Evolutionary conservation across 2,888 invertebrate genomes (phyloP).

Genomic region (Drepanosiphum platanoidis): DNA sequence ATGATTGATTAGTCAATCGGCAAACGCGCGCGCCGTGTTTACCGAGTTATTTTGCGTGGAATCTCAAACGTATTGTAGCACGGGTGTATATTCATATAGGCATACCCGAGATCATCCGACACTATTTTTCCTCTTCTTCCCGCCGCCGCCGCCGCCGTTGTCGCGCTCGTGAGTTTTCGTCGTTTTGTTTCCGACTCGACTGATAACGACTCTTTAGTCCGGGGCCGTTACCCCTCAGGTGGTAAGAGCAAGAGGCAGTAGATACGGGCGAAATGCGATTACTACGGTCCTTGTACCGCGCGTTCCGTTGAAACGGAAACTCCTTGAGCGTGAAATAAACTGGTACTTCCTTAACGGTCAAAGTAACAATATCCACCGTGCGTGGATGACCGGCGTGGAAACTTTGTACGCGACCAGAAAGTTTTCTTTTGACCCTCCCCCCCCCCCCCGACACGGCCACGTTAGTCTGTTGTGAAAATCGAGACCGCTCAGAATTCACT

Average conservation of each 20-base stretch:
- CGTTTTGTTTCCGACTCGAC: conserved; percentile 20
- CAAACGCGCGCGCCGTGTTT: not conserved
- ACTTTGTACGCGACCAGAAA: conserved; percentile 17
- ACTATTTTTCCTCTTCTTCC: not conserved
- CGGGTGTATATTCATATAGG: no score
- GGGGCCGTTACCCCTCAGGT: not conserved
- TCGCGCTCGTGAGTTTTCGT: not conserved
- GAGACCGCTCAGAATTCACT: conserved; percentile 3
- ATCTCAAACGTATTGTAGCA: not conserved
- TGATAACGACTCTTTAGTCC: not conserved
- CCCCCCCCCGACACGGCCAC: not conserved
- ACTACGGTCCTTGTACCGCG: not conserved
- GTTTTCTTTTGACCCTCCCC: conserved; percentile 43
- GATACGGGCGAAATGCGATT: conserved; percentile 45
- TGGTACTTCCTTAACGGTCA: conserved; percentile 42
- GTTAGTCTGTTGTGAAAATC: not conserved
- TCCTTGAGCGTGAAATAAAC: conserved; percentile 54
- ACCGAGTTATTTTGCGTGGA: not conserved
- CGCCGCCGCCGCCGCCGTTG: no score
- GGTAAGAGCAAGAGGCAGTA: not conserved
- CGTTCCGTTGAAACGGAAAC: conserved; percentile 13
- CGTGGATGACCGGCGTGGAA: not conserved
- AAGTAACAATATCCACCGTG: conserved; percentile 21
- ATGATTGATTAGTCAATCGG: conserved; percentile 31
- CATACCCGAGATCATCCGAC: no score